These are phyloP conservation scores for Octodonta nipae DNA, from an alignment of 2,888 invertebrate genomes.

Conservation along the genomic window DNA sequence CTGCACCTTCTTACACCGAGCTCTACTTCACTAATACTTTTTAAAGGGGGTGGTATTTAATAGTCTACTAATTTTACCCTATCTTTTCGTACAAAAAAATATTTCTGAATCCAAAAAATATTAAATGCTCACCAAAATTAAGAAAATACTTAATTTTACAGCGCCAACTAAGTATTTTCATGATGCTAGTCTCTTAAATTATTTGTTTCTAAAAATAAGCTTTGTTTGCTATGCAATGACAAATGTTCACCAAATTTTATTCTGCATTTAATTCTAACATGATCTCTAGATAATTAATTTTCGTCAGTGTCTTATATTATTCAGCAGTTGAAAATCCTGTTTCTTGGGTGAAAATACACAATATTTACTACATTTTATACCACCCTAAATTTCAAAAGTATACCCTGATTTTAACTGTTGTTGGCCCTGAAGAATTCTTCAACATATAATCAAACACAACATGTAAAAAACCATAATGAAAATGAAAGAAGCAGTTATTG, in stretches of 20 bases:
- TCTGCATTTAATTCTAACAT: conserved; percentile 3
- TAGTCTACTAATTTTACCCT: conserved; percentile 2
- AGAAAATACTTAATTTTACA: neutral
- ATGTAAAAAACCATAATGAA: neutral
- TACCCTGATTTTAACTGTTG: conserved; percentile 1
- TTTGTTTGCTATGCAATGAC: neutral
- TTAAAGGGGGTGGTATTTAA: too few species aligned
- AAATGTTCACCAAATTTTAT: conserved; percentile 2
- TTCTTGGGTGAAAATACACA: neutral
- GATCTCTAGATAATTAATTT: conserved; percentile 2
- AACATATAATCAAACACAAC: conserved; percentile 1
- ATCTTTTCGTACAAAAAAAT: conserved; percentile 4
- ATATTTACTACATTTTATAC: conserved; percentile 1
- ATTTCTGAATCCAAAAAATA: conserved; percentile 5
- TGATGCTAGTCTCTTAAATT: conserved; percentile 3
- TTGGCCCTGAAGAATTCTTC: conserved; percentile 1
- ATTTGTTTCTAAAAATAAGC: neutral
- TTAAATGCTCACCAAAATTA: conserved; percentile 6
- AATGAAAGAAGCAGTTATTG: conserved; percentile 1
- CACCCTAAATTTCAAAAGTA: conserved; percentile 1
- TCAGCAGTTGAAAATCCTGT: conserved; percentile 1
- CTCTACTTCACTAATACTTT: too few species aligned
- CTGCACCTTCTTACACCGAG: too few species aligned
- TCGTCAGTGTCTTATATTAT: conserved; percentile 4
- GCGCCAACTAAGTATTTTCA: conserved; percentile 1